Base-by-base conservation (phyloP, 64 coral and sea anemone genomes). In the Hydrozoanthus tunicans region DNA sequence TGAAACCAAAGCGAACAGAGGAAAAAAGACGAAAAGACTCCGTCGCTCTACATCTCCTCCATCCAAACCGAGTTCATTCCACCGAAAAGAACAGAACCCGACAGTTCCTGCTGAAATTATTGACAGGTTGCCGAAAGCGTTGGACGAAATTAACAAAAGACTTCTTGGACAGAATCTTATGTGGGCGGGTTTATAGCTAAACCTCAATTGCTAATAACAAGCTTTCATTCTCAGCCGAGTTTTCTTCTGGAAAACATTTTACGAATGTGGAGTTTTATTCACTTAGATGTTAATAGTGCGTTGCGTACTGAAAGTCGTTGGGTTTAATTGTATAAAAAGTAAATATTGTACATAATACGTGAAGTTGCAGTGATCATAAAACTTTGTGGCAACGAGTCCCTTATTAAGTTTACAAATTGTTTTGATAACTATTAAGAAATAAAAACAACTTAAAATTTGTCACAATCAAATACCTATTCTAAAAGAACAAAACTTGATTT, bases 111-210 rank as follows among this genome's bases (percentile, higher is more conserved):
- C 60, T 53, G 80, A 82, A 82, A 82, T 82, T 5, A 64, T 82
- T 65, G 80, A 82, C 80, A 65, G 80, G 11, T 65, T 82, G 13
- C 80, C 80, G 0, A 82, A 82, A 65, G 80, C 80, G 27, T 32
- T 82, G 80, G 80, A 25, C 3, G 80, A 82, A 3, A 82, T 82
- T 15, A 82, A 82, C 80, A 65, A 27, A 65, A 82, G 80, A 64
- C 12, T 82, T 14, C 80, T 82, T 4, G 80, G 80, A 53, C 80
- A 82, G 60, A 82, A 82, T 23, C 32, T 82, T 6, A 82, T 82
- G 80, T 82, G 80, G 80, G 80, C 80, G 24, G 64, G 80, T 65
- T 53, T 82, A 82, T 82, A 82, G 32, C 8, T 63, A 8, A 63
- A 63, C 2, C 61, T 63, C 61, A 13, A 43, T 43, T 43, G 32